Evolutionary conservation across 1,140 invertebrate genomes (phyloP), one percentile per base, ranked within the genome.

Genomic region (Aphaenogaster ashmeadi): DNA sequence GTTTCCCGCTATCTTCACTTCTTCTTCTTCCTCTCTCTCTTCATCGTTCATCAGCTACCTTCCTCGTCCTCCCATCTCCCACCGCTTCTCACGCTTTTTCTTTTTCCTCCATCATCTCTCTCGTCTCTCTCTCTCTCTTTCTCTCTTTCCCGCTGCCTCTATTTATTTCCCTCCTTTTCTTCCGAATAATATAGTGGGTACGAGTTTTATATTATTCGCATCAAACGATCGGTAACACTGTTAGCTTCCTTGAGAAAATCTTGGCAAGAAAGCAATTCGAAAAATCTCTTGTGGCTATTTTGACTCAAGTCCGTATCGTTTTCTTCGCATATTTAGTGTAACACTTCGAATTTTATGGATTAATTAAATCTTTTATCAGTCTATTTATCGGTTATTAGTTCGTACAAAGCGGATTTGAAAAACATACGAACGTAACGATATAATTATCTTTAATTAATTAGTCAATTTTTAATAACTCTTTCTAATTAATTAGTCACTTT

Each of bases 21-120:
- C 18, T 86, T 13, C 54, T 27, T 15, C 60, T 27, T 36, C 18
- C 60, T 4, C 36, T 60, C 54, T 64, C 60, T 64, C 71, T 72
- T 62, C 72, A 27, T 84, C 78, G 27, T 72, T 74, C 69, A 21
- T 4, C 41, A 18, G 18, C 41, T 58, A 54, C 41, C 44, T 74
- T 54, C 66, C 86, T 74, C 75, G 50, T 54, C 38, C 27, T 60
- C 13, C 21, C 38, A 27, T 33, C 58, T 33, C 38, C 60, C 52
- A 13, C 38, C 18, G 9, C 41, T 83, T 72, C 80, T 84, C 80
- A 83, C 67, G 80, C 78, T 71, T 90, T 80, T 93, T 93, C 86
- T 93, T 93, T 93, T 69, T 89, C 86, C 78, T 69, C 84, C 64
- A 69, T 80, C 87, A 88, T 91, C 93, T 93, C 91, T 92, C 93